These are phyloP conservation scores for Eristalis tenax DNA, from an alignment of 2,888 invertebrate species.

Conservation along the genomic window DNA sequence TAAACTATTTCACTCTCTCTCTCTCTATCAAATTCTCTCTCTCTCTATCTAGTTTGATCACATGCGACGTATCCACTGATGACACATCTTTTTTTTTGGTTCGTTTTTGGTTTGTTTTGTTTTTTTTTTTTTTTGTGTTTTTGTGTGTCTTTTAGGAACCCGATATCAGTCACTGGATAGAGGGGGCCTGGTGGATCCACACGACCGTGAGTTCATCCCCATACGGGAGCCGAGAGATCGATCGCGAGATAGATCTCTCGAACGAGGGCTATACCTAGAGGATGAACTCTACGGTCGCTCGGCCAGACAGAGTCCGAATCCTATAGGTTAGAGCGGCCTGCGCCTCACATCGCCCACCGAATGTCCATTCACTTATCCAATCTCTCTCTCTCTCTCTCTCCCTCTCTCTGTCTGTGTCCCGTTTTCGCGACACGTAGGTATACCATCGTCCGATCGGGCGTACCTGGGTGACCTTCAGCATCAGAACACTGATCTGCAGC, in stretches of 20 bases:
- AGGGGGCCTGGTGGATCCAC: constrained; percentile 87
- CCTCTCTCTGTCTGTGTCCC: not conserved
- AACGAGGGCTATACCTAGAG: constrained; percentile 87
- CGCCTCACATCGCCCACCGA: not conserved
- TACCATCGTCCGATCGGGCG: constrained; percentile 84
- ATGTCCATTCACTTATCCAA: constrained; percentile 70
- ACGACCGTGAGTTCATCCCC: constrained; percentile 93
- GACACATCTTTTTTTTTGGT: not conserved
- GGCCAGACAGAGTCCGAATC: constrained; percentile 87
- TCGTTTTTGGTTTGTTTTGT: not conserved
- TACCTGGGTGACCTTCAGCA: constrained; percentile 93
- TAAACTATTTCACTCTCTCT: constrained; percentile 74
- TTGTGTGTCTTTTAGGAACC: constrained; percentile 76
- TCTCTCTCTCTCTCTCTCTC: constrained; percentile 5
- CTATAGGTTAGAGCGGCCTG: constrained; percentile 79
- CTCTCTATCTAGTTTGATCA: not conserved
- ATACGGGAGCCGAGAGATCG: constrained; percentile 89
- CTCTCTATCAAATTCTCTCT: not conserved
- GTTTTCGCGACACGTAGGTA: constrained; percentile 74
- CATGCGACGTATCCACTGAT: constrained; percentile 4
- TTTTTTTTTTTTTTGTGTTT: not conserved
- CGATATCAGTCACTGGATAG: constrained; percentile 88
- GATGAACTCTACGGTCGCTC: constrained; percentile 87
- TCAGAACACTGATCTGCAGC: constrained; percentile 96
- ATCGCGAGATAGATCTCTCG: constrained; percentile 86